A percentile compares a stretch with the other conserved stretches of the same genome.
Conservation (phyloP, 2,113 vertebrate genomes). For the Pollimyrus isidori region DNA sequence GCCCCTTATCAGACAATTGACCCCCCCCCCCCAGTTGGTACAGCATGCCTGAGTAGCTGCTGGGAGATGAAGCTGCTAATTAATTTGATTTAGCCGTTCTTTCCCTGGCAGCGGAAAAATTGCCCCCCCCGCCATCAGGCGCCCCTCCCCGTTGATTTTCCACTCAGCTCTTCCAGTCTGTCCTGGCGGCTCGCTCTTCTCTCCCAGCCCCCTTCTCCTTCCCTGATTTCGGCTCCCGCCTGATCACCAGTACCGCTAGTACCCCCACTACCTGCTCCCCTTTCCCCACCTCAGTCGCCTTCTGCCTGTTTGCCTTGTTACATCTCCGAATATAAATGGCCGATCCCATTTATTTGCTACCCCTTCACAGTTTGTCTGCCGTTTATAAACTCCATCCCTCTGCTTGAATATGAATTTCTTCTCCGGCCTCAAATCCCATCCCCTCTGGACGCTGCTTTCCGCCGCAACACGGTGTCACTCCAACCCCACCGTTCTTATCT, state of each 20-base stretch:
- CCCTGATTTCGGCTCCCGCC: not conserved
- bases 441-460: not conserved
- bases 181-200: slow-evolving; percentile 44
- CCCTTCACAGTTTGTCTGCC: not conserved
- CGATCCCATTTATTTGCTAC: not conserved
- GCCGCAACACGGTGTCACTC: slow-evolving; percentile 14
- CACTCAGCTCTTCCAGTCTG: slow-evolving; percentile 51
- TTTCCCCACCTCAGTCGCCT: not conserved
- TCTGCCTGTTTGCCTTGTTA: not conserved
- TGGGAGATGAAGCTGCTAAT: slow-evolving; percentile 72
- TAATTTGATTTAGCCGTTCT: slow-evolving; percentile 70
- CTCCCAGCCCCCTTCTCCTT: not conserved
- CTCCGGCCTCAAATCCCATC: not conserved
- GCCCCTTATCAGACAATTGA: slow-evolving; percentile 60
- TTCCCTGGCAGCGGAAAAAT: slow-evolving; percentile 64
- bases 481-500: not conserved
- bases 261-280: not conserved
- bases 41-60: slow-evolving; percentile 64
- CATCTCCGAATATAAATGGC: not conserved
- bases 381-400: not conserved
- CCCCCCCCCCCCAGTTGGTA: slow-evolving; percentile 44
- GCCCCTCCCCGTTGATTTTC: slow-evolving; percentile 12
- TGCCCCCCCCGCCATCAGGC: slow-evolving; percentile 36
- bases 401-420: not conserved
- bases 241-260: not conserved